Base-by-base conservation (phyloP, 2,888 invertebrate species). In the Ophioninae sp. region DNA sequence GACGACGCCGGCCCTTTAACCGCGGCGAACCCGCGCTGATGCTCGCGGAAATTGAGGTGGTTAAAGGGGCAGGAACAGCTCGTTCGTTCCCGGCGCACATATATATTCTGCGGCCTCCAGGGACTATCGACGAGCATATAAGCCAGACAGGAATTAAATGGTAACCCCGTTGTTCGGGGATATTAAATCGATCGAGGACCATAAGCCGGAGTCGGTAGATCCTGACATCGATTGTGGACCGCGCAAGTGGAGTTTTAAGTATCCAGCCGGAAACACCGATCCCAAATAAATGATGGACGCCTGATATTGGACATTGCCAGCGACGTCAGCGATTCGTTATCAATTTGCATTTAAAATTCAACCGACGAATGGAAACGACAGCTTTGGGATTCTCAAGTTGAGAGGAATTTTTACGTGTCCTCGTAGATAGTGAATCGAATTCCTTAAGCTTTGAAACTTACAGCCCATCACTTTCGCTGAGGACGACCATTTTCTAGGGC, bases 31-130 rank as follows among this genome's bases (percentile, higher is more conserved):
- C 79, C 61, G 44, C 37, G 61, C 79, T 77, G 80, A 77, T 83
- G 61, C 82, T 81, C 84, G 73, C 82, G 84, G 84, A 83, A 85
- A 85, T 82, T 85, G 78, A 85, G 79, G 82, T 86, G 82, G 83
- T 83, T 86, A 82, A 79, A 82, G 86, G 81, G 83, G 83, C 81
- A 79, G 79, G 81, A 83, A 68, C 82, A 74, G 73, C 70, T 78
- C 67, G 70, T 59, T 39, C 30, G 41, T 41, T 21, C 50, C 64
- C 23, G 41, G 21, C 50, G 20, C 30, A n/a, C n/a, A 62, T 62
- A 70, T 62, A 61, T 69, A 61, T 56, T 50, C 50, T 37, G 20
- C 70, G 69, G 72, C 78, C 84, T 72, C 65, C 62, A 80, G 68
- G 23, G 57, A 64, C 69, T 21, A 74, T n/a, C 64, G 64, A 13